Conservation (phyloP, 2,113 vertebrate genomes). For the Corydoras maculifer region DNA sequence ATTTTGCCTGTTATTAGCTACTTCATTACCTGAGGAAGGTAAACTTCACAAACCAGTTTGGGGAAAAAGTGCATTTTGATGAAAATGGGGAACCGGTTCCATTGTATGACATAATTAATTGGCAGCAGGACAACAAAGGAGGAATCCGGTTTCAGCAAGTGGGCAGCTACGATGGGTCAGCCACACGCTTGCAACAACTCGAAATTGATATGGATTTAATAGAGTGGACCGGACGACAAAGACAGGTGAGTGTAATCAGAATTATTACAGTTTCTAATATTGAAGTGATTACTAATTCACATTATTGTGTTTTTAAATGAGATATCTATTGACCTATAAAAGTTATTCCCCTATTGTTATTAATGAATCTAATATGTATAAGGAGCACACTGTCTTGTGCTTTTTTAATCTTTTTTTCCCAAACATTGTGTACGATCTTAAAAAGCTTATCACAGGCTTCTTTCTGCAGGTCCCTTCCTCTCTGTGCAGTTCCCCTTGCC, state of each 20-base stretch:
- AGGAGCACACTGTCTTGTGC: no score
- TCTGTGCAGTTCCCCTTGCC: slow-evolving; percentile 56
- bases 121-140: slow-evolving; percentile 56
- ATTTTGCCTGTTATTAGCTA: slow-evolving; percentile 51
- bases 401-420: no score
- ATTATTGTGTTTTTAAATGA: no score
- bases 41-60: slow-evolving; percentile 64
- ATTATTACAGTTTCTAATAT: no score
- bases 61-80: slow-evolving; percentile 65
- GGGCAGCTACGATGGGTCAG: slow-evolving; percentile 66
- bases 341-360: no score
- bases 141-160: slow-evolving; percentile 59
- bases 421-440: no score
- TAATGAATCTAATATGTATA: no score
- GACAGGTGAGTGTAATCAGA: slow-evolving; percentile 44
- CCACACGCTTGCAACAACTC: slow-evolving; percentile 49
- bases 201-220: slow-evolving; percentile 52
- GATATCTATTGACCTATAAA: no score
- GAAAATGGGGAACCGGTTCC: slow-evolving; percentile 64
- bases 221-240: slow-evolving; percentile 56
- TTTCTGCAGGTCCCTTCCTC: slow-evolving; percentile 58
- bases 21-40: slow-evolving; percentile 59
- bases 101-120: slow-evolving; percentile 70
- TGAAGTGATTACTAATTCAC: no score
- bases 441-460: not conserved